Evolutionary conservation across 2,888 invertebrate genomes (phyloP).

Genomic region (Drosophila peninsularis): DNA sequence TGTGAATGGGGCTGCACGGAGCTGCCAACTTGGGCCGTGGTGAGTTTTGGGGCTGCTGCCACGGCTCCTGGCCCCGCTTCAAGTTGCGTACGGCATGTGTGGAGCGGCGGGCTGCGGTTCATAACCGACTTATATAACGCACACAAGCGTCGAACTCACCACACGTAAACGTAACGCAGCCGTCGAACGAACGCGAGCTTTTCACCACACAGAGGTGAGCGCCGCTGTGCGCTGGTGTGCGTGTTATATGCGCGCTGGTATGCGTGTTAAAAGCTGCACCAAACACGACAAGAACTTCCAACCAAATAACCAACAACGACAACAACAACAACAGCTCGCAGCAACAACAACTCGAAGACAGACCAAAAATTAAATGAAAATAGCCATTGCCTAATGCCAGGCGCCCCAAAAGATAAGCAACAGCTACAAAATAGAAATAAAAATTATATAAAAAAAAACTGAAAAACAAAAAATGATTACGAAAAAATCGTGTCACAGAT

Average conservation of each 20-base stretch:
- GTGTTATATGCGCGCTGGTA: constrained; percentile 61
- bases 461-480: neutral
- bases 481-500: neutral
- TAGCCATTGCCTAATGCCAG: constrained; percentile 46
- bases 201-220: constrained; percentile 45
- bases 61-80: constrained; percentile 3
- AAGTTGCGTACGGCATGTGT: constrained; percentile 29
- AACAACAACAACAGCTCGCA: constrained; percentile 16
- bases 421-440: neutral
- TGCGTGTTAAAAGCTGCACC: constrained; percentile 76
- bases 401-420: constrained; percentile 23
- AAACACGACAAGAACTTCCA: constrained; percentile 41
- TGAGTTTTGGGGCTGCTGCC: constrained; percentile 30
- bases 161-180: constrained; percentile 13
- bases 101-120: constrained; percentile 42
- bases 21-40: constrained; percentile 45
- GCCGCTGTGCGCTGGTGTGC: constrained; percentile 43
- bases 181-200: constrained; percentile 21
- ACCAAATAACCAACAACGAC: constrained; percentile 3
- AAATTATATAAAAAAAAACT: constrained; percentile 1
- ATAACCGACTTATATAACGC: constrained; percentile 71
- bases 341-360: neutral
- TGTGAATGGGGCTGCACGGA: constrained; percentile 48
- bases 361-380: constrained; percentile 15
- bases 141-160: constrained; percentile 59